A percentile compares a stretch with the other conserved stretches of the same genome.
phyloP scores from a whole-genome alignment of 2,888 invertebrate genomes.

The Acanthosepion esculentum region DNA sequence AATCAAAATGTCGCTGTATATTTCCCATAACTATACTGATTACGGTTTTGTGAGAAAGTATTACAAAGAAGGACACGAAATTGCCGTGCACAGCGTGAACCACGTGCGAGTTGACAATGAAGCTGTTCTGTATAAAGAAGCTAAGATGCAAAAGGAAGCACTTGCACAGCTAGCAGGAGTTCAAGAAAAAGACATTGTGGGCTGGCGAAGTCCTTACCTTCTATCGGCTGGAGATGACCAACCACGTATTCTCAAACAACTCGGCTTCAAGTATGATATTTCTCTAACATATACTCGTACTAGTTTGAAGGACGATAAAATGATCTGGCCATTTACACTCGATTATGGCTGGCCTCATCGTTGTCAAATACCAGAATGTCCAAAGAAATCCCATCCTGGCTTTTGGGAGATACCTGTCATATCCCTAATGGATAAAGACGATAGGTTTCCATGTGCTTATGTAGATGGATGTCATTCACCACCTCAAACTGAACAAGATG shows the following conservation, averaged over 20 bases:
- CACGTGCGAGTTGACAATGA: neutral
- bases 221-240: constrained; percentile 48
- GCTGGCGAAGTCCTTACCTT: constrained; percentile 49
- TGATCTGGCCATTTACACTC: constrained; percentile 89
- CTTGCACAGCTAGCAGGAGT: constrained; percentile 24
- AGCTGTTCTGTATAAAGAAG: constrained; percentile 39
- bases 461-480: constrained; percentile 52
- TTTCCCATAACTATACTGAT: constrained; percentile 47
- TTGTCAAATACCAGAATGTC: constrained; percentile 49
- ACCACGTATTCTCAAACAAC: constrained; percentile 37
- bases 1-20: constrained; percentile 48
- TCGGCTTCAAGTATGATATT: constrained; percentile 49
- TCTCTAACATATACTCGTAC: constrained; percentile 36
- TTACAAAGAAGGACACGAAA: constrained; percentile 47
- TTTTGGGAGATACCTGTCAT: constrained; percentile 81
- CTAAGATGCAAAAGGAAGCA: constrained; percentile 39
- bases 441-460: constrained; percentile 53
- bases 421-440: constrained; percentile 45
- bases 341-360: constrained; percentile 78
- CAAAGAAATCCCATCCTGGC: constrained; percentile 74
- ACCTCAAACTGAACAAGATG: constrained; percentile 49
- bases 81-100: constrained; percentile 49
- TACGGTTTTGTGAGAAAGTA: constrained; percentile 45
- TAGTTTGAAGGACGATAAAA: neutral
- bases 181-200: neutral